Percentiles rank a stretch among this genome's conserved stretches.
These are phyloP conservation scores for Meganola albula DNA, from an alignment of 2,888 invertebrate genomes.

Conservation along the genomic window DNA sequence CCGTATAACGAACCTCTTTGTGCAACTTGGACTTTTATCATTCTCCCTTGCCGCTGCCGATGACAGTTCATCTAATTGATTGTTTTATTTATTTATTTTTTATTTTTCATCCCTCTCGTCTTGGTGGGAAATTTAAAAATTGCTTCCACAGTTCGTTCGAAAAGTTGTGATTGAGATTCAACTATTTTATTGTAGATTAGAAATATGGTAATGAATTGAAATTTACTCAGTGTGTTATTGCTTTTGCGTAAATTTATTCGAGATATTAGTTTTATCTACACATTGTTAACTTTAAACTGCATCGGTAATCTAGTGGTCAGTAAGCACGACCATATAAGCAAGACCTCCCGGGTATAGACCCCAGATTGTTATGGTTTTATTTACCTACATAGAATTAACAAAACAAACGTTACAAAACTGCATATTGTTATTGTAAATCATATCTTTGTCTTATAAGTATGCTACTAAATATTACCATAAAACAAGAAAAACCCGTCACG, in stretches of 20 bases:
- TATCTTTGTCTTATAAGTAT: slow-evolving; percentile 6
- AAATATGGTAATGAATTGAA: slow-evolving; percentile 23
- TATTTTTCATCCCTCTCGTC: slow-evolving; percentile 23
- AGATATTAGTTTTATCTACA: too few relatives aligned
- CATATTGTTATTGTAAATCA: not conserved
- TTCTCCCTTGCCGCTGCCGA: slow-evolving; percentile 46
- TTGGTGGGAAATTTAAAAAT: slow-evolving; percentile 47
- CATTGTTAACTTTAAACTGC: too few relatives aligned
- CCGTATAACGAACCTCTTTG: slow-evolving; percentile 26
- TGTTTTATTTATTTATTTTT: slow-evolving; percentile 50
- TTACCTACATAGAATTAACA: slow-evolving; percentile 2
- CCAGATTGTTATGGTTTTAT: too few relatives aligned
- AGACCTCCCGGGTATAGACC: too few relatives aligned
- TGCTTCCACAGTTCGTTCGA: slow-evolving; percentile 28
- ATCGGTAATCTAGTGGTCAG: too few relatives aligned
- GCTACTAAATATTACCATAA: slow-evolving; percentile 9
- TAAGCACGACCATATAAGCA: too few relatives aligned
- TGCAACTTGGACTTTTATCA: slow-evolving; percentile 41
- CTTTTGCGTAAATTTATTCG: too few relatives aligned
- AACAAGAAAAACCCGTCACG: slow-evolving; percentile 19
- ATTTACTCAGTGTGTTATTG: not conserved
- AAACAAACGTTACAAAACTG: not conserved
- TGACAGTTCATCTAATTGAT: slow-evolving; percentile 73
- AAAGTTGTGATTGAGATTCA: slow-evolving; percentile 55
- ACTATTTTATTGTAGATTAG: slow-evolving; percentile 46